phyloP scores from a whole-genome alignment of 92 coral and sea anemone species.

The Heliopora coerulea region DNA sequence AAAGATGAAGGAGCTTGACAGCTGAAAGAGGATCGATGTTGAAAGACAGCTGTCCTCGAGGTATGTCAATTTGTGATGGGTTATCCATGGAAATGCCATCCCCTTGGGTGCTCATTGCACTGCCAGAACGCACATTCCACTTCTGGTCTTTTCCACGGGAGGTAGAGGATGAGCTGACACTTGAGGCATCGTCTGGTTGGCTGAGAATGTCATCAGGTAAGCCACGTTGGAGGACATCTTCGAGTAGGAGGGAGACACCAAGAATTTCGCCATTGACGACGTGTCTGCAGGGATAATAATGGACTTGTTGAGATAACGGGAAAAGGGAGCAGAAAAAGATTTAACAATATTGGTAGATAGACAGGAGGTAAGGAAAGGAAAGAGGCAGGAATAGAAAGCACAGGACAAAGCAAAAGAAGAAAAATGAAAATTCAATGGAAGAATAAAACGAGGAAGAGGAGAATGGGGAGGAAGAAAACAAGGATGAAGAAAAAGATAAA shows the following conservation, averaged over 20 bases:
- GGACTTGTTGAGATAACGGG: not conserved
- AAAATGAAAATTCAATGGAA: no score
- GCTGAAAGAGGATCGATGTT: conserved; percentile 92
- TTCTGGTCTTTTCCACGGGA: conserved; percentile 9
- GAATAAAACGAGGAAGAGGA: not conserved
- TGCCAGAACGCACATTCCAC: not conserved
- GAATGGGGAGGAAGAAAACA: not conserved
- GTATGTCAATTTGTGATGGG: conserved; percentile 65
- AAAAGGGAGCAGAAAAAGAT: no score
- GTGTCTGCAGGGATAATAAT: conserved; percentile 57
- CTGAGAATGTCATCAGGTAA: conserved; percentile 78
- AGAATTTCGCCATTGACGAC: conserved; percentile 98
- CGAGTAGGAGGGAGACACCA: conserved; percentile 89
- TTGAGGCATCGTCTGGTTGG: conserved; percentile 66
- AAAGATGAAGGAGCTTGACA: conserved; percentile 74
- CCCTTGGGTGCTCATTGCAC: not conserved
- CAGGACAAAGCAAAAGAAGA: not conserved
- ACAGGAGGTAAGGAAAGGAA: not conserved
- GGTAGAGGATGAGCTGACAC: conserved; percentile 52
- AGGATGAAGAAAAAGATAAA: not conserved
- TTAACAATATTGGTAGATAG: not conserved
- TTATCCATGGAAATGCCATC: conserved; percentile 10
- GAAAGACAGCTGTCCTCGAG: conserved; percentile 81
- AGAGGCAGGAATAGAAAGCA: not conserved
- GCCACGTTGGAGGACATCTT: conserved; percentile 92